phyloP scores from a whole-genome alignment of 1,140 invertebrate genomes.

The Cylas formicarius region DNA sequence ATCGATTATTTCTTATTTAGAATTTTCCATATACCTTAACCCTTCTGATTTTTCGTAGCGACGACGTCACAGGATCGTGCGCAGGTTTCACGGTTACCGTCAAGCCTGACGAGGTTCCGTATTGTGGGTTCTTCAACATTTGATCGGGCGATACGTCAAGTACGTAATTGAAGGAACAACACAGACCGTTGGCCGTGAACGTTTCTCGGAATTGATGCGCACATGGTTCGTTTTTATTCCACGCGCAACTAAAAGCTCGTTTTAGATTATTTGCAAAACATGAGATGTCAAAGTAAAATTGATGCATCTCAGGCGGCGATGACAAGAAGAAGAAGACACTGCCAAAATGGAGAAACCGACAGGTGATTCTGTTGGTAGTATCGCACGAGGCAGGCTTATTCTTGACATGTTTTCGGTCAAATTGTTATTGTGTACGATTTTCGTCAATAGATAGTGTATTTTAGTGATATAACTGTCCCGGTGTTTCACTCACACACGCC shows the following conservation, averaged over 20 bases:
- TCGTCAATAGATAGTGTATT: no score
- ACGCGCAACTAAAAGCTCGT: slow-evolving; percentile 10
- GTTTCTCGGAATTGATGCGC: slow-evolving; percentile 7
- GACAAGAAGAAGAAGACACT: no score
- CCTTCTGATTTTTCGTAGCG: neutral
- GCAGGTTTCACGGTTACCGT: neutral
- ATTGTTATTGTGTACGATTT: no score
- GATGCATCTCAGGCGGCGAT: no score
- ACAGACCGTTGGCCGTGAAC: neutral
- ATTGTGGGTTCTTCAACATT: neutral
- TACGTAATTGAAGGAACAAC: slow-evolving; percentile 10
- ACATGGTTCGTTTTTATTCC: slow-evolving; percentile 5
- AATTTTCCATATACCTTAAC: neutral
- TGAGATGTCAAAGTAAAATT: no score
- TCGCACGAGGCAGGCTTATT: no score
- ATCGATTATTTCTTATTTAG: no score
- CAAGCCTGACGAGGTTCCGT: slow-evolving; percentile 1
- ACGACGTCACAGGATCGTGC: neutral
- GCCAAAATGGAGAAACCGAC: no score
- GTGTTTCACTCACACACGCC: no score
- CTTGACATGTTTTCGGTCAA: no score
- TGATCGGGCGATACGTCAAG: neutral
- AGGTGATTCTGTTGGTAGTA: no score
- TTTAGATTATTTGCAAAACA: neutral
- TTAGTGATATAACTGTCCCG: no score